Evolutionary conservation across 2,113 vertebrate genomes (phyloP), one percentile per base, ranked within the genome.

Genomic region (Vidua macroura): DNA sequence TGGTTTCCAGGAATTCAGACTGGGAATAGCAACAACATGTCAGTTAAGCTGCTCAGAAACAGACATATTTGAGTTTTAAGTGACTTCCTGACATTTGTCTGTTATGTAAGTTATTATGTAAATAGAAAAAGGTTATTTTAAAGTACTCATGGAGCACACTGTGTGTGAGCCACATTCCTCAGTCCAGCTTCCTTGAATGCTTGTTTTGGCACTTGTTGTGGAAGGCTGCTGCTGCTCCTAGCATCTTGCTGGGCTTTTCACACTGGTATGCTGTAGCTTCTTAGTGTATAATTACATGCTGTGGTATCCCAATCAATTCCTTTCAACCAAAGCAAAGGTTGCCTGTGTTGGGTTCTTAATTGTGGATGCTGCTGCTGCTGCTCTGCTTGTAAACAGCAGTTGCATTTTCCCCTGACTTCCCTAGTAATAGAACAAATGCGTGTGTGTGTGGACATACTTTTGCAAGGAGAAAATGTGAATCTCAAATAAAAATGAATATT

Each of bases 31-130:
- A 78, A 56, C 58, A 76, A 58, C 76, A 69, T 68, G 70, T 63
- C 77, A 75, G 67, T 95, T 95, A 94, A 85, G 46, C 82, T 56
- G 28, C 88, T 95, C 86, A 79, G 73, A 63, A 96, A 77, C 51
- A 53, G 74, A 31, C 28, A 78, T 83, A 27, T 56, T 89, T 77
- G 79, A 74, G 49, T 91, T 94, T 87, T 70, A 91, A 74, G 78
- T 68, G 81, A 83, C 31, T 93, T 95, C 53, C 83, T 92, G 74
- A 89, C 83, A 69, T 91, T 93, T 95, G 33, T 64, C 59, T 89
- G 52, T 96, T 91, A 87, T 35, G 48, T 87, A 87, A 88, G 48
- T 70, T 70, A 25, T 90, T 82, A 79, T 39, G n/a, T 82, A 81
- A 63, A 74, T 51, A 72, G 24, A 14, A 31, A 79, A 83, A 52